Conservation (phyloP, 1,140 invertebrate genomes). For the Drosophila subpulchrella region DNA sequence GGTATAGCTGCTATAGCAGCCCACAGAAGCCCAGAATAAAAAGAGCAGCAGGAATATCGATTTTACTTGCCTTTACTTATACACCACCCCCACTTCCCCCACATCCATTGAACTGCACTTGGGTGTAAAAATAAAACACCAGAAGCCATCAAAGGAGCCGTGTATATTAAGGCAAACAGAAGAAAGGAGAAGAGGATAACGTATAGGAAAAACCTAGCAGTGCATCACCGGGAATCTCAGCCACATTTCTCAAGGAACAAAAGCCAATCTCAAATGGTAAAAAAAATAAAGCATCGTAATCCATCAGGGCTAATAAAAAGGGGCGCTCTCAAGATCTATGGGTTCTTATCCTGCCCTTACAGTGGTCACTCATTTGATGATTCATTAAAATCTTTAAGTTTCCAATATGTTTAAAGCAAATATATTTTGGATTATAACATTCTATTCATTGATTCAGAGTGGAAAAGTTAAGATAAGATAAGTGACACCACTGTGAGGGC, state of each 20-base stretch:
- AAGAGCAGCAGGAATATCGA: conserved; percentile 68
- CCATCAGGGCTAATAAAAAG: conserved; percentile 35
- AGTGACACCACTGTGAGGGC: not conserved
- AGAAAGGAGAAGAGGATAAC: conserved; percentile 20
- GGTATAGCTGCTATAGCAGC: conserved; percentile 8
- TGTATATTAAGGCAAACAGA: conserved; percentile 18
- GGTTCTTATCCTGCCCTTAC: not conserved
- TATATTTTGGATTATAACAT: not conserved
- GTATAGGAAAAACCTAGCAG: conserved; percentile 21
- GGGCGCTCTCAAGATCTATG: conserved; percentile 29
- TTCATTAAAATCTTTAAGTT: not conserved
- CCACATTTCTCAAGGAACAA: conserved; percentile 62
- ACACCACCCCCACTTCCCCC: conserved; percentile 2
- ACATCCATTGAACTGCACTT: conserved; percentile 51
- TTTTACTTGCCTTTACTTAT: conserved; percentile 61
- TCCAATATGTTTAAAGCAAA: not conserved
- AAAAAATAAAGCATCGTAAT: conserved; percentile 37
- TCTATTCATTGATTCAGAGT: not conserved
- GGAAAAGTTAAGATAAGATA: not conserved
- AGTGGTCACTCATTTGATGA: conserved; percentile 4
- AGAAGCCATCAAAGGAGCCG: conserved; percentile 34
- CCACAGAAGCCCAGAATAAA: conserved; percentile 22
- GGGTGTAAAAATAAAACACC: conserved; percentile 30
- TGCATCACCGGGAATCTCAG: conserved; percentile 45
- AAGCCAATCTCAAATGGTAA: conserved; percentile 79